Base-by-base conservation (phyloP, 2,888 invertebrate species). In the Plebejus argus region DNA sequence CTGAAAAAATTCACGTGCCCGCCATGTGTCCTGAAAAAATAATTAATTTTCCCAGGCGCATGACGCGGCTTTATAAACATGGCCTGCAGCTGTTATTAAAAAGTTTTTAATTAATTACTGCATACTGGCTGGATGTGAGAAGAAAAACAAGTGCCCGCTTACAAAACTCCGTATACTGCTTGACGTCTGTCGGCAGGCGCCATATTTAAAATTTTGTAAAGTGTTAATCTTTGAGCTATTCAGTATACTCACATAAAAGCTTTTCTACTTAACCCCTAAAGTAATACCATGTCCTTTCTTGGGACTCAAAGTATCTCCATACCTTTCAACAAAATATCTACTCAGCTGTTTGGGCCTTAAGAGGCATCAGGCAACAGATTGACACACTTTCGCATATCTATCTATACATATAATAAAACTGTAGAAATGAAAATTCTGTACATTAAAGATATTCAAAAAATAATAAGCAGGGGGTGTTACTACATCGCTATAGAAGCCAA, bases 51-150 rank as follows among this genome's bases (percentile, higher is more conserved):
- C 74, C 74, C 74, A 74, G 53, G 74, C 74, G 45, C 20, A 49
- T 53, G 74, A 53, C 23, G 20, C 45, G 74, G 35, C 74, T 74
- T 74, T 53, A 74, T 49, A 53, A 74, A 74, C 45, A 74, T 49
- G 74, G 18, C 28, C 53, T 15, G 74, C 74, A 74, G 74, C 74
- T 74, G 74, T 74, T 74, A 74, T 74, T 53, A 74, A 74, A 74
- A 49, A 74, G 49, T 74, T 49, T 74, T 74, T 49, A 74, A 74
- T 74, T 74, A 74, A 74, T 74, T 74, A 74, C 74, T 49, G 74
- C 49, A 49, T 39, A 74, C 74, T 18, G 15, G 49, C 28, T 53
- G 45, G 18, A 49, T 74, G 74, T 74, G 74, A 74, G 49, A 74
- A 74, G 74, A 74, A 74, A 74, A 72, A 45, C 72, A 72, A 72